Base-by-base conservation (phyloP, 1,140 invertebrate species). In the Halictus rubicundus region DNA sequence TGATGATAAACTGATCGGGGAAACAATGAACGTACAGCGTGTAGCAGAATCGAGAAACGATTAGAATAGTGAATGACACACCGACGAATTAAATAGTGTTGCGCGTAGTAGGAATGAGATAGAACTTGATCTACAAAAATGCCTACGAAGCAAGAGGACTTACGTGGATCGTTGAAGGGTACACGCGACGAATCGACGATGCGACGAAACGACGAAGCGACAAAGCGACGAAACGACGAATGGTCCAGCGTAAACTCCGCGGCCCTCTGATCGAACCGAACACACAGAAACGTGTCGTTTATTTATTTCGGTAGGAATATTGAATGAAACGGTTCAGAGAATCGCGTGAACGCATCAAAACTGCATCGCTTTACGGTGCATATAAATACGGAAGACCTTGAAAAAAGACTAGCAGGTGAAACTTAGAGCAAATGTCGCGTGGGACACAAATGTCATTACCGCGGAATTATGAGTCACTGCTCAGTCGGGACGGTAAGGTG, bases 361-460 rank as follows among this genome's bases (percentile, higher is more conserved):
- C 19, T 37, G 52, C 72, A 23, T 46, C 27, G 74, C 16, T 59
- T 68, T 32, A n/a, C 46, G 59, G 54, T 42, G 42, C 39, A 52
- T 71, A 64, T 74, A 78, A 83, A 82, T 77, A 65, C 57, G 42
- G 8, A 71, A 19, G 68, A 83, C 70, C 78, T 75, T 70, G 87
- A 84, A 77, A 77, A 83, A 88, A 32, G 71, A 46, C 61, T 66
- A 59, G 69, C 73, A 64, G 70, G 83, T 78, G 77, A 85, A 84
- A 88, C 76, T 78, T 70, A 73, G 52, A 37, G 78, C 46, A 76
- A 66, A 70, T 78, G 61, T 61, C 83, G 86, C 79, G 80, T 86
- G 84, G 84, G 84, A 88, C 81, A 84, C 81, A 88, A 88, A 89
- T 88, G 88, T 90, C 88, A 90, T 88, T 83, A 88, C 79, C 69